Base-by-base conservation (phyloP, 2,113 vertebrate species). In the Sinocyclocheilus rhinocerous region DNA sequence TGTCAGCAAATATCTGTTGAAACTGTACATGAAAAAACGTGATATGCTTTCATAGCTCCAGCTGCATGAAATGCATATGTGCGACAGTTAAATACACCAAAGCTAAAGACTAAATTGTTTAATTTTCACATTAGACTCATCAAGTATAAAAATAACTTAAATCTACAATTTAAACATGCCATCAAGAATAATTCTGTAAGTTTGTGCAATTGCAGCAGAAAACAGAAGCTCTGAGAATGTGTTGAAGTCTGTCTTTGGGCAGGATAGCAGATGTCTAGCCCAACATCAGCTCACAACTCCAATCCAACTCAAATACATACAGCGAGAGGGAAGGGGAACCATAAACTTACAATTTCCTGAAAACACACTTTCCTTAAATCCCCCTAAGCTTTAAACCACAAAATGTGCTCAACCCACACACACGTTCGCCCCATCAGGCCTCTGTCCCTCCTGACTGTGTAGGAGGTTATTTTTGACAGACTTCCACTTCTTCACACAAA, bases 341-440 rank as follows among this genome's bases (percentile, higher is more conserved):
- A 59, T 86, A 86, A 88, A 85, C 84, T 33, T 84, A 88, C 87
- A 86, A 84, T 88, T 83, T 86, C 87, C 87, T 86, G 65, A 87
- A 87, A 87, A 83, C 85, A 83, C 85, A 42, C 69, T 83, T 79
- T 85, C 55, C 33, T 77, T 55, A 78, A 87, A 87, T 85, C 83
- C 84, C 67, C 55, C 57, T 80, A 89, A 77, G 85, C 81, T 89
- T 80, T 73, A 22, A 87, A 69, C 81, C 48, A 50, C 48, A 48
- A 45, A 45, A 45, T 45, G 42, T 45, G 42, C 42, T 45, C 42
- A 45, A 3, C 42, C 42, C 45, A 48, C 59, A 65, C 63, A 65
- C 63, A 67, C 26, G 2, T 2, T 7, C 13, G 13, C 26, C 26
- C 26, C 5, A 13, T 6, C 26, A 67, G 26, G 65, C 65, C 65